Percentiles rank a stretch among this genome's conserved stretches.
Evolutionary conservation across 2,797 vertebrate genomes (phyloP).

Genomic region (Myoxocephalus aenaeus): DNA sequence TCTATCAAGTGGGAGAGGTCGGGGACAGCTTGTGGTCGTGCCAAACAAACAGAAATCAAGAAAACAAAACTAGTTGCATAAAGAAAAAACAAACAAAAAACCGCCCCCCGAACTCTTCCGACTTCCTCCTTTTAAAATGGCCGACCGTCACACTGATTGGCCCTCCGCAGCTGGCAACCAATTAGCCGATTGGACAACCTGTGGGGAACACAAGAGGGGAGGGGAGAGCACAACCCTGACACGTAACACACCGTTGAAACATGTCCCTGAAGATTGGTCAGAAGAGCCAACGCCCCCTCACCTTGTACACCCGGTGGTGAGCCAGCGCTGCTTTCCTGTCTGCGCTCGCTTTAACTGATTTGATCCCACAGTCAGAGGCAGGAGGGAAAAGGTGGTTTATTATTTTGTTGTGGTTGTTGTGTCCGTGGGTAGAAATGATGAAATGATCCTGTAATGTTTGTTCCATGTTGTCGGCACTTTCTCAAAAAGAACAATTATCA

Average conservation of each 20-base stretch:
- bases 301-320: not conserved
- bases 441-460: conserved; percentile 48
- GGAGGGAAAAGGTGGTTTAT: conserved; percentile 10
- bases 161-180: no score
- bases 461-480: not conserved
- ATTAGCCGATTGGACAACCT: no score
- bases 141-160: no score
- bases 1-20: no score
- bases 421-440: conserved; percentile 36
- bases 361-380: not conserved
- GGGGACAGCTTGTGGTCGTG: no score
- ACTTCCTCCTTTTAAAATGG: no score
- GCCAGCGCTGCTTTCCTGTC: not conserved
- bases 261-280: not conserved
- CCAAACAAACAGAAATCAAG: no score
- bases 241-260: not conserved
- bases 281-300: not conserved
- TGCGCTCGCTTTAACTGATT: not conserved
- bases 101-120: no score
- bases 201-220: no score
- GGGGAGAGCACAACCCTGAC: no score
- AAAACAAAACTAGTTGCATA: no score
- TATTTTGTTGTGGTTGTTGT: not conserved
- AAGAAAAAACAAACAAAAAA: no score
- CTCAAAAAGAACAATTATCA: conserved; percentile 1